phyloP scores from a whole-genome alignment of 2,113 vertebrate genomes.

The Erinaceus europaeus region DNA sequence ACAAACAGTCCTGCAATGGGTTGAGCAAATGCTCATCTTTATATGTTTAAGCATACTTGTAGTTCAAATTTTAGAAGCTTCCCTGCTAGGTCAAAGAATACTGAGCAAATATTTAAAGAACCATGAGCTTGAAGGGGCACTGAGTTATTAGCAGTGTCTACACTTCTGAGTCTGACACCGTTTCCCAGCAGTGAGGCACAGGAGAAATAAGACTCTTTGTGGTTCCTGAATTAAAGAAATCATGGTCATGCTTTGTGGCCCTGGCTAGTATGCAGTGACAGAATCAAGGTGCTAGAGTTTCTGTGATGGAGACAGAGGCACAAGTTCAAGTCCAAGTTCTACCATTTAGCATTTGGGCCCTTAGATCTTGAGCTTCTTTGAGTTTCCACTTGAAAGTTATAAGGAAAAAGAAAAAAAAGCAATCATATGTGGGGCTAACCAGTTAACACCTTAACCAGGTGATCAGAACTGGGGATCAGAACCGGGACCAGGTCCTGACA shows the following conservation, averaged over 20 bases:
- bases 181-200: neutral
- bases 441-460: neutral
- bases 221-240: neutral
- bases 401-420: neutral
- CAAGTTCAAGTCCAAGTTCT: neutral
- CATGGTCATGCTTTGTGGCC: no score
- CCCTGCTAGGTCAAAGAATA: neutral
- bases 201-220: neutral
- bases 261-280: neutral
- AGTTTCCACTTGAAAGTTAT: neutral
- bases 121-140: neutral
- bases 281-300: neutral
- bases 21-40: neutral
- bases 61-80: slow-evolving; percentile 23
- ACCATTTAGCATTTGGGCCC: no score
- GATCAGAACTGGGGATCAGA: neutral
- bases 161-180: neutral
- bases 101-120: slow-evolving; percentile 41
- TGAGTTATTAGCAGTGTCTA: neutral
- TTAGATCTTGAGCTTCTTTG: neutral
- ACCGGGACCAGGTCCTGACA: no score
- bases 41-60: neutral
- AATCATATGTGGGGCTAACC: neutral
- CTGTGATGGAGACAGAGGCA: neutral
- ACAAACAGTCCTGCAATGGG: neutral